Base-by-base conservation (phyloP, 2,888 invertebrate genomes). In the Leucoptera coffeella region DNA sequence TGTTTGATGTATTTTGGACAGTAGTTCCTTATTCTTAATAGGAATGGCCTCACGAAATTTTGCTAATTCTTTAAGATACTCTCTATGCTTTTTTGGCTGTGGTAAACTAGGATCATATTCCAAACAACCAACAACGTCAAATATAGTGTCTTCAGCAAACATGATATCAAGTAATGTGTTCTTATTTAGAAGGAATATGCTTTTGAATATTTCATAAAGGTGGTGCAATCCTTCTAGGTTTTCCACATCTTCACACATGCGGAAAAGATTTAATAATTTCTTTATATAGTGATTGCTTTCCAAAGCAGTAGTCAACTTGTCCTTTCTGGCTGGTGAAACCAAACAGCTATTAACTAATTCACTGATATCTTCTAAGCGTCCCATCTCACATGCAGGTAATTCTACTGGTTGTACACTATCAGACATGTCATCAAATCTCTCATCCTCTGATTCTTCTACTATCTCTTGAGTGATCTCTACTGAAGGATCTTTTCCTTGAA, bases 1-100 rank as follows among this genome's bases (percentile, higher is more conserved):
- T 29, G 97, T 99, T 72, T 99, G 97, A 71, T 99, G 99, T 42
- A 99, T 99, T 78, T 99, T 99, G 29, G 92, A 87, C 42, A 94
- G 74, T 38, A 99, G 77, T 67, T 97, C 97, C 36, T 80, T 78
- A 62, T 96, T 96, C 48, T 87, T 85, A 33, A 99, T 95, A 30
- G 95, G 94, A 47, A 99, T 89, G 29, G 90, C 91, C 62, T 91
- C 90, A 44, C 86, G 83, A 56, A 91, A 92, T 65, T 85, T 87
- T 12, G 95, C 93, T 60, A 90, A 80, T 51, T 90, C 87, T 48
- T 84, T 83, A 39, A 99, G 77, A 69, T 95, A 99, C 51, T 97
- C 94, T 46, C 99, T 80, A 67, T 99, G 99, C 57, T 85, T 84
- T 52, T 90, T 92, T 15, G 89, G 90, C 45, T 83, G 80, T 10